Evolutionary conservation across 2,113 vertebrate genomes (phyloP), one percentile per base, ranked within the genome.

Genomic region (Myrmecobius fasciatus): DNA sequence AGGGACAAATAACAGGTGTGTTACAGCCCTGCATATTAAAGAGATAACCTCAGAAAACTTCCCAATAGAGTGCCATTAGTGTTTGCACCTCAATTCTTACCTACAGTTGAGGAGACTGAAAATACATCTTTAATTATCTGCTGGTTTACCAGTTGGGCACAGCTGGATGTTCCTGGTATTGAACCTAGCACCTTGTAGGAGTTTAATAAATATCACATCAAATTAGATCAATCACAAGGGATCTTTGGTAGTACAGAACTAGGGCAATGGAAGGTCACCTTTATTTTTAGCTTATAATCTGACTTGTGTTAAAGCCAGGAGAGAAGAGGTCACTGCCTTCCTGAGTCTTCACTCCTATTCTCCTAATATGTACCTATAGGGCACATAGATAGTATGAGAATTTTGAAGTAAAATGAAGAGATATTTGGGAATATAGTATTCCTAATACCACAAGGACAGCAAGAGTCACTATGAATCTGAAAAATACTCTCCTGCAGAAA

Each of bases 1-100:
- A 97, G 89, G 53, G 91, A 97, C 93, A 95, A 95, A 96, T 3
- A 96, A 92, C 75, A 94, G 95, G 93, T 43, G 60, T 93, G 25
- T 52, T 92, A 91, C 0, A 53, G 94, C 46, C n/a, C 60, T 60
- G 46, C 53, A 51, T 67, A 92, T 89, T 67, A 47, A 96, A 89
- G 83, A 93, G n/a, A 25, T 22, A 51, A 8, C 1, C 2, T 12
- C 47, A 12, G 88, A 36, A 0, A 2, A 56, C 24, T 56, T 53
- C 88, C 89, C 26, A 51, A 2, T 25, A 47, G 52, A 9, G 92
- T 75, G 47, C 20, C 7, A 5, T 83, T 9, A 51, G 54, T 49
- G 28, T n/a, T 12, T 52, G 26, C 10, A 94, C 22, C 22, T 94
- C n/a, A 43, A 22, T 83, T n/a, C 67, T 83, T 43, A 54, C 67